Evolutionary conservation across 2,888 invertebrate species (phyloP).

Genomic region (Diaphora mendica): DNA sequence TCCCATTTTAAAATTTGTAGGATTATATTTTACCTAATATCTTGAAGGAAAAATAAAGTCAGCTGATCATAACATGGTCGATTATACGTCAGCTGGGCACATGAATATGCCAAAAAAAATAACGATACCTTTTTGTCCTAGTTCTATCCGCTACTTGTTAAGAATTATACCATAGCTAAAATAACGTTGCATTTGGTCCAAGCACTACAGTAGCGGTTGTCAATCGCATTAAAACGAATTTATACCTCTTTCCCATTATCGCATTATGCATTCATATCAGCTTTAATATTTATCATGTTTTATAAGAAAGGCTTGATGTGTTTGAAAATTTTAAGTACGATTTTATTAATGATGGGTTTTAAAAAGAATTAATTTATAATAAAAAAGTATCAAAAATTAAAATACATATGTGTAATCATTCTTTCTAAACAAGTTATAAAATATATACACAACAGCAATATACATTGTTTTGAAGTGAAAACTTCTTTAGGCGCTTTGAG

Average conservation of each 20-base stretch:
- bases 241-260: slow-evolving; percentile 58
- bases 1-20: too few relatives aligned
- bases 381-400: not conserved
- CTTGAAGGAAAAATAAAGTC: too few relatives aligned
- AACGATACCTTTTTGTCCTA: too few relatives aligned
- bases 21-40: too few relatives aligned
- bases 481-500: too few relatives aligned
- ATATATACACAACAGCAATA: not conserved
- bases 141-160: slow-evolving; percentile 23
- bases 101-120: too few relatives aligned
- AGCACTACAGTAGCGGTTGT: slow-evolving; percentile 53
- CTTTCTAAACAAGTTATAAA: not conserved
- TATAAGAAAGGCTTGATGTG: slow-evolving; percentile 19
- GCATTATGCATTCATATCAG: slow-evolving; percentile 54
- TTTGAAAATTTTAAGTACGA: slow-evolving; percentile 20
- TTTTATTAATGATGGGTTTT: slow-evolving; percentile 9
- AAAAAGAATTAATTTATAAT: slow-evolving; percentile 7
- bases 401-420: not conserved
- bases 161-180: slow-evolving; percentile 23
- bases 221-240: slow-evolving; percentile 58
- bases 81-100: too few relatives aligned
- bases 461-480: too few relatives aligned
- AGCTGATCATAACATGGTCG: too few relatives aligned
- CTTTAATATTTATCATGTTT: slow-evolving; percentile 51
- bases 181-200: slow-evolving; percentile 44